A percentile compares a stretch with the other conserved stretches of the same genome.
Evolutionary conservation across 1,140 invertebrate genomes (phyloP).

Genomic region (Papilio polytes): DNA sequence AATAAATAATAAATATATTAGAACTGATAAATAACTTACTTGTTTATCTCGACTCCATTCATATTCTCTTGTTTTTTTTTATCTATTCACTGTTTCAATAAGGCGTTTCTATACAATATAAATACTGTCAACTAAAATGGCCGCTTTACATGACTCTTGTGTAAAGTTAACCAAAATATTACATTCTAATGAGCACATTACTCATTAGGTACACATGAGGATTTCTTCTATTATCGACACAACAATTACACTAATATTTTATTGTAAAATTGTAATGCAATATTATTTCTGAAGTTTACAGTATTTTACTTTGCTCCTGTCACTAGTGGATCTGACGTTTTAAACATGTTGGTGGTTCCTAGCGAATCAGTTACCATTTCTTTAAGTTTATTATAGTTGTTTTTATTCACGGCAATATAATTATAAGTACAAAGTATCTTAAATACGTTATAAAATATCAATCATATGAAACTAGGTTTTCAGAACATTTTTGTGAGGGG

Average conservation of each 20-base stretch:
- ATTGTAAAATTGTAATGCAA: no score
- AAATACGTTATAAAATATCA: not conserved
- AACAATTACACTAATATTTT: no score
- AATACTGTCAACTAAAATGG: not conserved
- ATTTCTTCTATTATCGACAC: no score
- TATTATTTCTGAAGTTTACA: no score
- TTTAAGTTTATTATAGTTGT: not conserved
- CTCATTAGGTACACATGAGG: no score
- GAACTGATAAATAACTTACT: not conserved
- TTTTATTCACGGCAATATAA: not conserved
- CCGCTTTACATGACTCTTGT: not conserved
- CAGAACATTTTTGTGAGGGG: not conserved
- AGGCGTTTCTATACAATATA: not conserved
- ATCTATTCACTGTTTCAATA: not conserved
- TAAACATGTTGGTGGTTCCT: not conserved
- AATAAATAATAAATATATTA: not conserved
- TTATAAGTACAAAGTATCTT: not conserved
- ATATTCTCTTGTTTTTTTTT: not conserved
- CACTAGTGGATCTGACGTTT: no score
- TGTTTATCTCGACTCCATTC: not conserved
- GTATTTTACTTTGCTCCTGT: no score
- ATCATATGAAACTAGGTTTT: not conserved
- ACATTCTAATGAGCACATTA: no score
- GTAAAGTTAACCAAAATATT: not conserved
- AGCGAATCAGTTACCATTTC: not conserved